Evolutionary conservation across 92 coral and sea anemone genomes (phyloP), one percentile per base, ranked within the genome.

Genomic region (Epizoanthus scotinus): DNA sequence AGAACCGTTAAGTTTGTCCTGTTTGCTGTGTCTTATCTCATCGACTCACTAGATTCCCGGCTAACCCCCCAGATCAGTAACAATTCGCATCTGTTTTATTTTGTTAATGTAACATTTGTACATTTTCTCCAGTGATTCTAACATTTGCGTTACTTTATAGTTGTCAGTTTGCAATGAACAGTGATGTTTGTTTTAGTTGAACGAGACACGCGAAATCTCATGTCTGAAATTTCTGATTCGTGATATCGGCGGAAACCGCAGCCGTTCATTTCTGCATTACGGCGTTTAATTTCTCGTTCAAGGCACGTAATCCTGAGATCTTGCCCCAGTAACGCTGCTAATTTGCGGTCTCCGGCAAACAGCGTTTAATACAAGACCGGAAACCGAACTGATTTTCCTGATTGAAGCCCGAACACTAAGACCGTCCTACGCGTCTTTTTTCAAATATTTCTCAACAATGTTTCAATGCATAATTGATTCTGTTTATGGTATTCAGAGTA

Each of bases 281-380:
- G 8, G 77, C 31, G 24, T 71, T 71, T 71, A 25, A 52, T 49
- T 71, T 71, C 78, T 71, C 63, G 62, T 71, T 52, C 38, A 26
- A 27, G 60, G 42, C 61, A 52, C 78, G 63, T 71, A 71, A 53
- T 71, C 78, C 29, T 15, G 28, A 6, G 62, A 53, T 27, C 38
- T 65, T 12, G 13, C 52, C 52, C 52, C 1, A 44, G 14, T 44
- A 44, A 44, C 52, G 10, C 52, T 8, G 15, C 52, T 44, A 44
- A 44, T 44, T 15, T 44, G 52, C 52, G 52, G 52, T 44, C 52
- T 44, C 14, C 52, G 52, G 52, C 14, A 44, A 8, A 44, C 52
- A 44, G 52, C 8, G 52, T 12, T 44, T 44, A 44, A 8, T 12
- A 44, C 53, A 6, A 34, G 40, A 5, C 40, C 40, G 40, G 40